phyloP scores from a whole-genome alignment of 2,888 invertebrate species.

The Orthosia gracilis region DNA sequence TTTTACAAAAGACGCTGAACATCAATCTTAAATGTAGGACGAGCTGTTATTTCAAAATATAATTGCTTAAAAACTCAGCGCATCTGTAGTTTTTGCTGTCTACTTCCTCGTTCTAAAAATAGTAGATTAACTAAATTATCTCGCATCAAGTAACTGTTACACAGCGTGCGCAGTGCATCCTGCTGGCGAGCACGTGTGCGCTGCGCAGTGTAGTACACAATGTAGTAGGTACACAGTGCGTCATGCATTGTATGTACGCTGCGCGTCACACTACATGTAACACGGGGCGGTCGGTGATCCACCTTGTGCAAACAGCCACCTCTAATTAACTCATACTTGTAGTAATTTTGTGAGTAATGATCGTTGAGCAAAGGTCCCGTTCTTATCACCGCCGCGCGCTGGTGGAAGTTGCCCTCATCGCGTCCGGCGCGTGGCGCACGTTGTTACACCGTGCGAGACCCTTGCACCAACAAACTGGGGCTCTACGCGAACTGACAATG shows the following conservation, averaged over 20 bases:
- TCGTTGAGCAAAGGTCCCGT: constrained; percentile 30
- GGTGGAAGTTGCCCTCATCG: constrained; percentile 11
- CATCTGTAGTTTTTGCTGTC: neutral
- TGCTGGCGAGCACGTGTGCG: too few species aligned
- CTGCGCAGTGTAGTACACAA: too few species aligned
- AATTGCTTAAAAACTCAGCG: neutral
- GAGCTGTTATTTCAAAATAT: neutral
- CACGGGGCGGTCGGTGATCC: neutral
- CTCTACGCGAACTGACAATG: neutral
- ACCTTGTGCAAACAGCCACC: constrained; percentile 38
- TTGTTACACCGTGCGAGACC: neutral
- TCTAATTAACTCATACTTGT: constrained; percentile 20
- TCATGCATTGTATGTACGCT: too few species aligned
- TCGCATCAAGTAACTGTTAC: neutral
- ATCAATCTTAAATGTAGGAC: neutral
- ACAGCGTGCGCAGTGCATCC: too few species aligned
- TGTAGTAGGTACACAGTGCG: too few species aligned
- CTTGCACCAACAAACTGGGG: neutral
- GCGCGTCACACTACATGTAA: neutral
- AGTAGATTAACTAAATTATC: neutral
- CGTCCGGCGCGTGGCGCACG: constrained; percentile 11
- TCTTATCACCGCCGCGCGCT: neutral
- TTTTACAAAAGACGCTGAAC: constrained; percentile 4
- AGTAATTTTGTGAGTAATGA: constrained; percentile 1
- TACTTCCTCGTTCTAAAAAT: constrained; percentile 9